Evolutionary conservation across 2,888 invertebrate genomes (phyloP).

Genomic region (Hyposoter dolosus): DNA sequence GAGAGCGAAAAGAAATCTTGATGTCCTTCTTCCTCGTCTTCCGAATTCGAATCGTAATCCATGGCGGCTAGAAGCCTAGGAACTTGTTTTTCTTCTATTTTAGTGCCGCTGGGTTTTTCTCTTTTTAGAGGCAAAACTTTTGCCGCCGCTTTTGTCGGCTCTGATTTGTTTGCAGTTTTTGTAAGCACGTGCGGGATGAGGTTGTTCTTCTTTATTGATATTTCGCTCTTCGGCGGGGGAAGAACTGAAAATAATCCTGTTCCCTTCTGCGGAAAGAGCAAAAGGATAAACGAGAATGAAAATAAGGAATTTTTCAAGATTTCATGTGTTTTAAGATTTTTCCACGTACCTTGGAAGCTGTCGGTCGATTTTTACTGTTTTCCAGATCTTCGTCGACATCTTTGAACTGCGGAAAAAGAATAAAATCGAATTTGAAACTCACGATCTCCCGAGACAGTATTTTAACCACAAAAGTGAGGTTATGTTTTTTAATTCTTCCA

Average conservation of each 20-base stretch:
- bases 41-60: constrained; percentile 81
- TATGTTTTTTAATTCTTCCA: neutral
- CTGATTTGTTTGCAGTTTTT: constrained; percentile 80
- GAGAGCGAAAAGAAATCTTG: constrained; percentile 82
- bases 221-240: constrained; percentile 88
- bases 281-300: constrained; percentile 66
- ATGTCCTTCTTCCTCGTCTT: constrained; percentile 78
- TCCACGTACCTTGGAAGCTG: constrained; percentile 85
- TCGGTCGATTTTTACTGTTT: constrained; percentile 84
- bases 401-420: constrained; percentile 85
- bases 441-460: neutral
- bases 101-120: neutral
- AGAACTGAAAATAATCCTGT: constrained; percentile 89
- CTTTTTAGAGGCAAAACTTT: constrained; percentile 32
- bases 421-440: neutral
- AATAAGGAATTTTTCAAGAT: neutral
- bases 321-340: constrained; percentile 32
- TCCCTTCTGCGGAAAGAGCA: constrained; percentile 86
- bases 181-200: constrained; percentile 85
- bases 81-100: constrained; percentile 72
- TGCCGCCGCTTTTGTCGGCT: constrained; percentile 13
- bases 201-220: constrained; percentile 79
- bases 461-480: neutral
- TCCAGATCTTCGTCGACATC: constrained; percentile 86
- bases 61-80: constrained; percentile 64